These are phyloP conservation scores for Hydrozoanthus tunicans DNA, from an alignment of 64 coral and sea anemone genomes.

Conservation along the genomic window DNA sequence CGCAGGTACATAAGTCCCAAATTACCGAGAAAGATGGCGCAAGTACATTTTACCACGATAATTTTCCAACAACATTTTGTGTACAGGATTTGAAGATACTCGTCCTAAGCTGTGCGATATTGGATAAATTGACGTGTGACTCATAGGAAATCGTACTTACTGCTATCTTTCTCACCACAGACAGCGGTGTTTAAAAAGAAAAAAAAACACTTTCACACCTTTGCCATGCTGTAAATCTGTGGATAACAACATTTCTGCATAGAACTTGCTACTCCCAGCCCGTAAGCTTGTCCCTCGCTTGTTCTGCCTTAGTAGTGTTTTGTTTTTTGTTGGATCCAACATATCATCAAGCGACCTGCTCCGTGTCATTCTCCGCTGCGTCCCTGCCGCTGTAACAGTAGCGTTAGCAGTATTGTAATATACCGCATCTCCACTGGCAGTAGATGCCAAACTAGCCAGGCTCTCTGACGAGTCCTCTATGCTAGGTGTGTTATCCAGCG, in stretches of 20 bases:
- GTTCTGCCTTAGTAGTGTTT: slow-evolving; percentile 32
- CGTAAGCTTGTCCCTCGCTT: slow-evolving; percentile 52
- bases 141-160: background rate
- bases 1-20: too few species aligned
- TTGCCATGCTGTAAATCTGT: slow-evolving; percentile 67
- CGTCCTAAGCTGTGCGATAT: background rate
- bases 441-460: slow-evolving; percentile 26
- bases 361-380: slow-evolving; percentile 70
- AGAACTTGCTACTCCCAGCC: slow-evolving; percentile 83
- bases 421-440: slow-evolving; percentile 45
- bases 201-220: background rate
- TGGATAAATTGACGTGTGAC: background rate
- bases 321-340: slow-evolving; percentile 57
- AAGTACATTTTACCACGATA: too few species aligned
- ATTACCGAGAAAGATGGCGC: too few species aligned
- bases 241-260: slow-evolving; percentile 55
- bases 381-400: slow-evolving; percentile 8
- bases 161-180: background rate
- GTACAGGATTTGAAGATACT: too few species aligned
- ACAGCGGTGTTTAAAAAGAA: background rate
- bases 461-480: slow-evolving; percentile 46
- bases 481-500: background rate
- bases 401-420: slow-evolving; percentile 56
- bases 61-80: too few species aligned
- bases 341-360: slow-evolving; percentile 93